Evolutionary conservation across 2,888 invertebrate species (phyloP).

Genomic region (Drosophila bunnanda): DNA sequence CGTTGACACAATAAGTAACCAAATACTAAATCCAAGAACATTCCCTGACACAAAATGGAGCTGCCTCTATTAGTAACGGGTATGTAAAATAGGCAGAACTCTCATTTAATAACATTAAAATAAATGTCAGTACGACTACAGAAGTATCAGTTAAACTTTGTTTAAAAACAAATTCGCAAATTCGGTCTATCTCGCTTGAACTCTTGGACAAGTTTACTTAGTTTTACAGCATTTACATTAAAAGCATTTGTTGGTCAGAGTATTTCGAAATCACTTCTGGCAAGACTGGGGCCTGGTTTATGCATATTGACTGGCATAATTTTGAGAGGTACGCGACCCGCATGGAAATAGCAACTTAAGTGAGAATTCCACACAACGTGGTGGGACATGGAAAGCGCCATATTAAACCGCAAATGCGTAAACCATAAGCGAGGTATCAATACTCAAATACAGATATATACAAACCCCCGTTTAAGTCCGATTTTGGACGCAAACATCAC

Average conservation of each 20-base stretch:
- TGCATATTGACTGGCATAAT: constrained; percentile 55
- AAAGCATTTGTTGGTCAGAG: background rate
- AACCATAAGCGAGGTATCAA: constrained; percentile 16
- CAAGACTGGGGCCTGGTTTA: constrained; percentile 29
- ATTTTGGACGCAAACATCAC: background rate
- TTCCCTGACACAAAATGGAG: background rate
- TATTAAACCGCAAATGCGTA: constrained; percentile 63
- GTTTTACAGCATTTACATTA: background rate
- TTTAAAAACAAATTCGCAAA: no score
- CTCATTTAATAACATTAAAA: background rate
- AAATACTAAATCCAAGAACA: constrained; percentile 46
- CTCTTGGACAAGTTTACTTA: background rate
- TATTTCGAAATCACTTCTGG: constrained; percentile 18
- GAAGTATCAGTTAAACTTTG: no score
- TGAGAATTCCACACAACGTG: constrained; percentile 47
- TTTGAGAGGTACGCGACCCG: constrained; percentile 48
- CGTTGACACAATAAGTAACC: constrained; percentile 34
- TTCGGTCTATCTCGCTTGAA: no score
- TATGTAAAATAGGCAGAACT: background rate
- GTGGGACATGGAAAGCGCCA: constrained; percentile 48
- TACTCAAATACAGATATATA: background rate
- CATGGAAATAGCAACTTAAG: constrained; percentile 56
- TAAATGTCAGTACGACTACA: background rate
- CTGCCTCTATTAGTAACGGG: background rate
- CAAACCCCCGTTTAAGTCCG: background rate